These are phyloP conservation scores for Polydrusus tereticollis DNA, from an alignment of 2,888 invertebrate genomes.

Conservation along the genomic window DNA sequence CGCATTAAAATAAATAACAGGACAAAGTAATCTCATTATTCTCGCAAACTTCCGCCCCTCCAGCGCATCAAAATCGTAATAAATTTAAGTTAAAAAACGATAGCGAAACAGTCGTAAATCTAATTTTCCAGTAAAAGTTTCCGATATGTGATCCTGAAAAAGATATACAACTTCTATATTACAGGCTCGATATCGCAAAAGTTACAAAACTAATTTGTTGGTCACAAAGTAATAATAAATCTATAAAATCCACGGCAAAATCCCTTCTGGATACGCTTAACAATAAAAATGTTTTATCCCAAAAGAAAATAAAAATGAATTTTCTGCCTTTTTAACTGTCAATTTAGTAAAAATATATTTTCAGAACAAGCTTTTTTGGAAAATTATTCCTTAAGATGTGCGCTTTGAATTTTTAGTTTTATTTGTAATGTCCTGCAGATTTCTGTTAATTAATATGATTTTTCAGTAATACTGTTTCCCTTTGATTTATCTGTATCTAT, in stretches of 20 bases:
- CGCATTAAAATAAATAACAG: not conserved
- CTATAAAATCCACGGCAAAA: not conserved
- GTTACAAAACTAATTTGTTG: conserved; percentile 32
- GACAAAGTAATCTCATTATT: conserved; percentile 6
- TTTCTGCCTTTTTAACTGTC: not conserved
- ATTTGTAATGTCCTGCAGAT: too few relatives aligned
- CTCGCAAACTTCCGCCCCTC: not conserved
- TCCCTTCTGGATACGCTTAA: not conserved
- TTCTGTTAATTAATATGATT: too few relatives aligned
- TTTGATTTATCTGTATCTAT: not conserved
- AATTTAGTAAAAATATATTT: too few relatives aligned
- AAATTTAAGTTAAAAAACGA: conserved; percentile 36
- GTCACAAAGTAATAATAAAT: conserved; percentile 31
- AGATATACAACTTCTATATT: conserved; percentile 41
- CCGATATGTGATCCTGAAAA: conserved; percentile 34
- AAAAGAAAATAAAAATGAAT: not conserved
- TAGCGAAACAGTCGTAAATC: conserved; percentile 32
- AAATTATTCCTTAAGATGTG: too few relatives aligned
- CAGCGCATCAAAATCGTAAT: conserved; percentile 23
- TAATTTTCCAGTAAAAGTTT: conserved; percentile 41
- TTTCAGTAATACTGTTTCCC: not conserved
- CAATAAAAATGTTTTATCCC: not conserved
- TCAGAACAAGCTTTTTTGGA: too few relatives aligned
- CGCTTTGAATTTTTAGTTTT: too few relatives aligned
- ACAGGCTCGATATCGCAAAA: conserved; percentile 27